These are phyloP conservation scores for Chelonus formosanus DNA, from an alignment of 2,888 invertebrate genomes.

Conservation along the genomic window DNA sequence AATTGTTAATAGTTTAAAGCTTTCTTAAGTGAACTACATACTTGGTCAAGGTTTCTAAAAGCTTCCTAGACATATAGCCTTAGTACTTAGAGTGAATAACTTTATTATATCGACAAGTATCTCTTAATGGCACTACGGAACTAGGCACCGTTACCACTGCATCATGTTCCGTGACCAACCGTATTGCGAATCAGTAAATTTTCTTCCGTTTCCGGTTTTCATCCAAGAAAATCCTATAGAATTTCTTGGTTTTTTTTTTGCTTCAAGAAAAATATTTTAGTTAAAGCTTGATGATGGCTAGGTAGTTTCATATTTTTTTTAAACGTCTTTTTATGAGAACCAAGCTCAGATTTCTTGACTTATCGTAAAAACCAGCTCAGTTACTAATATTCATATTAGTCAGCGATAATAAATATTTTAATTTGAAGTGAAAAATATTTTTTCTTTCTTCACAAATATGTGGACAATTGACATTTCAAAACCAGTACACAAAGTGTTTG, in stretches of 20 bases:
- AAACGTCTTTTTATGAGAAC: no score
- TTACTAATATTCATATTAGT: no score
- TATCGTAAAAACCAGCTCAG: no score
- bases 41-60: constrained; percentile 28
- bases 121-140: constrained; percentile 18
- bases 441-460: no score
- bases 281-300: background rate
- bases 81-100: background rate
- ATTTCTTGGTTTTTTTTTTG: constrained; percentile 12
- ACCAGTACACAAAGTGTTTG: no score
- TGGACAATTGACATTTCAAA: no score
- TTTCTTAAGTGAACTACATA: constrained; percentile 12
- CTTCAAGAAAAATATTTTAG: background rate
- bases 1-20: constrained; percentile 6
- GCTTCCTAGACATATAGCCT: background rate
- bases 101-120: background rate
- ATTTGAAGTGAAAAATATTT: no score
- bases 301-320: no score
- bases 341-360: no score
- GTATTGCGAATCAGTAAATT: constrained; percentile 26
- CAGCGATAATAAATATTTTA: no score
- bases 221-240: background rate
- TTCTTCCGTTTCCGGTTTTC: constrained; percentile 34
- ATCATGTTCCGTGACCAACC: constrained; percentile 31
- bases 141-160: constrained; percentile 31